phyloP scores from a whole-genome alignment of 2,888 invertebrate genomes.

The Lepetodrilus schrolli region DNA sequence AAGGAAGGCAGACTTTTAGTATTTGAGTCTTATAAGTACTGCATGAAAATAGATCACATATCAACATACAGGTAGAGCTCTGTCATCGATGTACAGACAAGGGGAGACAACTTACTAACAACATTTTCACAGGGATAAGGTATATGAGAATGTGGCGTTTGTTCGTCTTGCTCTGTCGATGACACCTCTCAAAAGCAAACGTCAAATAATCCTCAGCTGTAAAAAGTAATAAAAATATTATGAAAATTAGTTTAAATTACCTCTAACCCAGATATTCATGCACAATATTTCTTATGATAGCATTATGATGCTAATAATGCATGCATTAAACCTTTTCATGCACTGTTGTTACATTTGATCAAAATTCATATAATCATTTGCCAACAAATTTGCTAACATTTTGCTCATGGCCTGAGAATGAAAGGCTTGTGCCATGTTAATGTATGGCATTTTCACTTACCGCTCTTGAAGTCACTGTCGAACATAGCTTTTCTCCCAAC shows the following conservation, averaged over 20 bases:
- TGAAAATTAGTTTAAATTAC: neutral
- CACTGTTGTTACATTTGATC: too few relatives aligned
- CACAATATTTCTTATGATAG: too few relatives aligned
- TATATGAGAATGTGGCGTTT: constrained; percentile 95
- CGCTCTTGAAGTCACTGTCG: constrained; percentile 93
- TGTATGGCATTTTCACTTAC: constrained; percentile 70
- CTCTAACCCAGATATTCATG: neutral
- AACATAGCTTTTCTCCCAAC: constrained; percentile 99
- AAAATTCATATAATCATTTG: too few relatives aligned
- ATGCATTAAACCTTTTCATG: too few relatives aligned
- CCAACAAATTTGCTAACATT: too few relatives aligned
- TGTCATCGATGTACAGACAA: too few relatives aligned
- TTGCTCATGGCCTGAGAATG: too few relatives aligned
- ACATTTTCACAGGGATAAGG: constrained; percentile 96
- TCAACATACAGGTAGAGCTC: too few relatives aligned
- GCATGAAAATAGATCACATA: too few relatives aligned
- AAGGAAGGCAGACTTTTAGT: too few relatives aligned
- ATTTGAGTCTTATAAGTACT: too few relatives aligned
- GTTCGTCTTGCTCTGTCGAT: constrained; percentile 84
- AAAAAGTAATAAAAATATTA: constrained; percentile 62
- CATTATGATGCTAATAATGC: too few relatives aligned
- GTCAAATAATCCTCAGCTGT: constrained; percentile 91
- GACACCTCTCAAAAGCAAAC: constrained; percentile 94
- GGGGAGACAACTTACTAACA: constrained; percentile 78
- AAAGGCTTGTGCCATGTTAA: neutral